Evolutionary conservation across 2,888 invertebrate genomes (phyloP).

Genomic region (Heliconius hortense): DNA sequence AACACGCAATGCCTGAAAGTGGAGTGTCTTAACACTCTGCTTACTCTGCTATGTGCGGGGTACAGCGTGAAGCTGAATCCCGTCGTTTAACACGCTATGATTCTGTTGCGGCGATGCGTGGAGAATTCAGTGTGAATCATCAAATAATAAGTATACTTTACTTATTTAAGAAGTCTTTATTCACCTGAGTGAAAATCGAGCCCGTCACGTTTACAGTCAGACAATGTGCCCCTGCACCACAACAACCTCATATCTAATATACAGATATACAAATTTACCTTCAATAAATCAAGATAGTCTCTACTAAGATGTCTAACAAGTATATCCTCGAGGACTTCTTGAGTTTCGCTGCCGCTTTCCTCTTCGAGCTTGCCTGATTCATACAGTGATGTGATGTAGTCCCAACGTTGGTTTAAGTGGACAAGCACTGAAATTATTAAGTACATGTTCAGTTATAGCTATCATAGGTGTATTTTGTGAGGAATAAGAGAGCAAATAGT

Average conservation of each 20-base stretch:
- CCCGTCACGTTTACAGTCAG: too few relatives aligned
- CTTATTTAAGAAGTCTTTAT: too few relatives aligned
- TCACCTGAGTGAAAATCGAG: too few relatives aligned
- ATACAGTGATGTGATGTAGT: slow-evolving; percentile 88
- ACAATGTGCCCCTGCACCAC: background rate
- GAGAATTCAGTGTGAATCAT: too few relatives aligned
- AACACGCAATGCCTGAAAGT: too few relatives aligned
- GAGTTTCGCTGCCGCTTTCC: slow-evolving; percentile 87
- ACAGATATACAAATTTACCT: slow-evolving; percentile 63
- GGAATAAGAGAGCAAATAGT: too few relatives aligned
- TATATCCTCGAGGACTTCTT: slow-evolving; percentile 93
- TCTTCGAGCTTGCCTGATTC: slow-evolving; percentile 90
- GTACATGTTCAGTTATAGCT: background rate
- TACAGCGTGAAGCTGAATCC: too few relatives aligned
- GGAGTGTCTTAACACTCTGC: too few relatives aligned
- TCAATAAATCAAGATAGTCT: slow-evolving; percentile 93
- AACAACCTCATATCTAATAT: background rate
- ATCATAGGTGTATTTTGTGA: background rate
- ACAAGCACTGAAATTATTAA: slow-evolving; percentile 78
- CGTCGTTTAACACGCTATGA: too few relatives aligned
- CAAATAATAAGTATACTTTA: too few relatives aligned
- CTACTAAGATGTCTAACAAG: slow-evolving; percentile 92
- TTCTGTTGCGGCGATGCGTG: too few relatives aligned
- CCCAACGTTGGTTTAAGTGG: slow-evolving; percentile 89
- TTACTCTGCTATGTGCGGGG: too few relatives aligned